Conservation (phyloP, 2,797 vertebrate genomes). For the Molossus alvarezi region DNA sequence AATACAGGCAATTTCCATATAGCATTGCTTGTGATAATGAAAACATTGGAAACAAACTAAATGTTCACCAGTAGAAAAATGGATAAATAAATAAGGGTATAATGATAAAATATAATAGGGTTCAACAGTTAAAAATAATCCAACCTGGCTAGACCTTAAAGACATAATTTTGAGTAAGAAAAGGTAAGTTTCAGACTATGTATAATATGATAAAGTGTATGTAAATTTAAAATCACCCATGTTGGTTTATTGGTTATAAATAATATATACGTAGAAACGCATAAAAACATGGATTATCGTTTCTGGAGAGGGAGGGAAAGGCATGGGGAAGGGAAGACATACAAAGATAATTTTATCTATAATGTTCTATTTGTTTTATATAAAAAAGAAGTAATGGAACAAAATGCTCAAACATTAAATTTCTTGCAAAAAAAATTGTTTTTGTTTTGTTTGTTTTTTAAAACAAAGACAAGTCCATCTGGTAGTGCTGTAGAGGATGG, state of each 20-base stretch:
- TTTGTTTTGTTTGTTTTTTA: neutral
- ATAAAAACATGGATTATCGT: neutral
- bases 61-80: neutral
- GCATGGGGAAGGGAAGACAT: neutral
- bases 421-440: neutral
- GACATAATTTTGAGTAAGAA: slow-evolving; percentile 1
- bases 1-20: neutral
- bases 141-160: neutral
- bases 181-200: neutral
- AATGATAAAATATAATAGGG: neutral
- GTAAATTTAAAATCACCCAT: neutral
- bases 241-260: neutral
- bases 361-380: neutral
- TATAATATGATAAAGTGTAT: neutral
- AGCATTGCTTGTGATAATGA: neutral
- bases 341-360: neutral
- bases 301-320: neutral
- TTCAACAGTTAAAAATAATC: neutral
- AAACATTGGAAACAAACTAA: neutral
- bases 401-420: neutral
- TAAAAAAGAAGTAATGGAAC: neutral
- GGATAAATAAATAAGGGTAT: too few relatives aligned
- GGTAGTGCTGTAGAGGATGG: neutral
- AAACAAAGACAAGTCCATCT: neutral
- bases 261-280: neutral